Evolutionary conservation across 2,797 vertebrate genomes (phyloP).

Genomic region (Brachyrhaphis roseni): DNA sequence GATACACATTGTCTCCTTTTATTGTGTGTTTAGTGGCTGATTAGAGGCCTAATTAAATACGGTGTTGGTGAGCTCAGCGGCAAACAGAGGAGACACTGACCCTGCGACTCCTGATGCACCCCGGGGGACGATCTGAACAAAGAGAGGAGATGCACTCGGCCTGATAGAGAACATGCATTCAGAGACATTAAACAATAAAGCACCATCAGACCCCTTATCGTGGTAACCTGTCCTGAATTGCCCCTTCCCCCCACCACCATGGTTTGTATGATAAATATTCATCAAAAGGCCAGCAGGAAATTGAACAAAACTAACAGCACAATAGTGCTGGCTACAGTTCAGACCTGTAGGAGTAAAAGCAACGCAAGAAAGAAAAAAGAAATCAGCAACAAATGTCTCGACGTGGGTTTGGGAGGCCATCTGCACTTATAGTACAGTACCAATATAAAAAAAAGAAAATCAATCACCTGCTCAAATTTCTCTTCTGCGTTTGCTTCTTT

Average conservation of each 20-base stretch:
- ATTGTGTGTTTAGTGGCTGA: constrained; percentile 82
- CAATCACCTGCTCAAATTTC: background rate
- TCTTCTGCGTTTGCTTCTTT: background rate
- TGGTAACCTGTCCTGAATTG: constrained; percentile 66
- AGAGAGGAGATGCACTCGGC: constrained; percentile 64
- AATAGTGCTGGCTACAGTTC: constrained; percentile 30
- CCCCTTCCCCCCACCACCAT: constrained; percentile 24
- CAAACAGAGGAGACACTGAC: constrained; percentile 80
- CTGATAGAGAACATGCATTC: constrained; percentile 69
- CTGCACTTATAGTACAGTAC: background rate
- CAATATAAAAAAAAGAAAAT: background rate
- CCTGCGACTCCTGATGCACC: constrained; percentile 69
- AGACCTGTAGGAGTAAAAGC: constrained; percentile 27
- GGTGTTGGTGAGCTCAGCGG: constrained; percentile 74
- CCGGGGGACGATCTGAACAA: constrained; percentile 72
- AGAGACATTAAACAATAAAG: constrained; percentile 76
- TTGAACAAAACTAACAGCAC: constrained; percentile 51
- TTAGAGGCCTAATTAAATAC: constrained; percentile 83
- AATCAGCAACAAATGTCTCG: constrained; percentile 7
- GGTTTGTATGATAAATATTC: constrained; percentile 62
- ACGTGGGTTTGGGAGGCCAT: background rate
- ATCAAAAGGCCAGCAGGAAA: constrained; percentile 43
- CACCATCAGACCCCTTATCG: constrained; percentile 71
- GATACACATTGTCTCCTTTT: constrained; percentile 80
- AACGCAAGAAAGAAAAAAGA: background rate